Evolutionary conservation across 2,888 invertebrate genomes (phyloP).

Genomic region (Machimus atricapillus): DNA sequence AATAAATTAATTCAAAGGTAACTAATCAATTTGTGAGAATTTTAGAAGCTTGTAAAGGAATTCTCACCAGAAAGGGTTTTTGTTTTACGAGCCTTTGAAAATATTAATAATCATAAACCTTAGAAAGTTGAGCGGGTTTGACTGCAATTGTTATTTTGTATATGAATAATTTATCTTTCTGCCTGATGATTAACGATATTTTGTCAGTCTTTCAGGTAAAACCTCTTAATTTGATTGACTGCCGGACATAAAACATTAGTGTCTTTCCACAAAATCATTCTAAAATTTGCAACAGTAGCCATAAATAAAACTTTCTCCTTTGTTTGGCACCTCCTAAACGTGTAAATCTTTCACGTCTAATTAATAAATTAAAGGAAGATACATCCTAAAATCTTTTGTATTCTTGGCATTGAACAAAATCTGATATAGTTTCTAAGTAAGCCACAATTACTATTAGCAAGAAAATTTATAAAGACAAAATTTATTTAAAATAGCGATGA

Average conservation of each 20-base stretch:
- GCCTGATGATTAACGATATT: not conserved
- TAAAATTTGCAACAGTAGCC: not conserved
- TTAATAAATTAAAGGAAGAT: not conserved
- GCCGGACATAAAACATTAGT: not conserved
- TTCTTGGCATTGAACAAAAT: not conserved
- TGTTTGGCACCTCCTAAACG: not conserved
- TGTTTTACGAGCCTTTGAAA: too few relatives aligned
- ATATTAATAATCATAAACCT: too few relatives aligned
- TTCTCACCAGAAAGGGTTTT: too few relatives aligned
- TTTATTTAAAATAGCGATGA: not conserved
- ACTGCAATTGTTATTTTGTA: not conserved
- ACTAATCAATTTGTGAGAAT: too few relatives aligned
- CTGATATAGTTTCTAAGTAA: not conserved
- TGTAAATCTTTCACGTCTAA: not conserved
- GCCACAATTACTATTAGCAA: not conserved
- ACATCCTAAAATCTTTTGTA: not conserved
- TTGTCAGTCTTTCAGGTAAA: not conserved
- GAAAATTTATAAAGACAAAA: not conserved
- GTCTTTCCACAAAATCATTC: not conserved
- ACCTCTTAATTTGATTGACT: not conserved
- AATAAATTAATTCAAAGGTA: too few relatives aligned
- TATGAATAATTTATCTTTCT: not conserved
- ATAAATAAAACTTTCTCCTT: not conserved
- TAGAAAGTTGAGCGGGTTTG: not conserved
- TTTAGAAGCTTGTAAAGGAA: too few relatives aligned